These are phyloP conservation scores for Loxodonta africana DNA, from an alignment of 2,113 vertebrate genomes.

Conservation along the genomic window DNA sequence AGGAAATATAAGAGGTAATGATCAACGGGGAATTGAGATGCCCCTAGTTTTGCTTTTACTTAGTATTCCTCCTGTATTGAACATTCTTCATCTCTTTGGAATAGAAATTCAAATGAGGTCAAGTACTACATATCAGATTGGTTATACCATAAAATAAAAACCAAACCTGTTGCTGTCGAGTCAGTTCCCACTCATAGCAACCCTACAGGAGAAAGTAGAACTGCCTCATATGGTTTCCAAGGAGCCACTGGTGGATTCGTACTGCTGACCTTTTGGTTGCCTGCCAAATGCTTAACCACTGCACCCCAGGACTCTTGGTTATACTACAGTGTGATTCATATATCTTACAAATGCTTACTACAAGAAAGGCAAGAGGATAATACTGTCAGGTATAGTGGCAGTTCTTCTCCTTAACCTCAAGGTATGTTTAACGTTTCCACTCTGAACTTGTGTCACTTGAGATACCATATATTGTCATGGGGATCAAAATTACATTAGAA, in stretches of 20 bases:
- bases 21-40: neutral
- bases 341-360: conserved; percentile 38
- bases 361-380: neutral
- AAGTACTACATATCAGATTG: neutral
- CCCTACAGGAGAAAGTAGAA: too few relatives aligned
- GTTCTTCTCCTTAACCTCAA: neutral
- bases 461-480: conserved; percentile 15
- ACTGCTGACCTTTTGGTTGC: too few relatives aligned
- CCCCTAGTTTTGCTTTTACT: neutral
- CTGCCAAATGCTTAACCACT: too few relatives aligned
- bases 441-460: neutral
- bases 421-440: neutral
- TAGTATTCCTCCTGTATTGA: neutral
- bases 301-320: neutral
- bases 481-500: conserved; percentile 37
- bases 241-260: too few relatives aligned
- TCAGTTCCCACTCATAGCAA: too few relatives aligned
- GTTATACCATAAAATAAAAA: neutral
- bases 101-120: conserved; percentile 42
- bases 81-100: neutral
- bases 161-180: too few relatives aligned
- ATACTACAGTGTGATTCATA: neutral
- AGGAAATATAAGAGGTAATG: neutral
- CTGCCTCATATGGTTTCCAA: too few relatives aligned
- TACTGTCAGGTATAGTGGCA: neutral